Percentiles rank a stretch among this genome's conserved stretches.
phyloP scores from a whole-genome alignment of 2,888 invertebrate species.

The Thereva nobilitata region DNA sequence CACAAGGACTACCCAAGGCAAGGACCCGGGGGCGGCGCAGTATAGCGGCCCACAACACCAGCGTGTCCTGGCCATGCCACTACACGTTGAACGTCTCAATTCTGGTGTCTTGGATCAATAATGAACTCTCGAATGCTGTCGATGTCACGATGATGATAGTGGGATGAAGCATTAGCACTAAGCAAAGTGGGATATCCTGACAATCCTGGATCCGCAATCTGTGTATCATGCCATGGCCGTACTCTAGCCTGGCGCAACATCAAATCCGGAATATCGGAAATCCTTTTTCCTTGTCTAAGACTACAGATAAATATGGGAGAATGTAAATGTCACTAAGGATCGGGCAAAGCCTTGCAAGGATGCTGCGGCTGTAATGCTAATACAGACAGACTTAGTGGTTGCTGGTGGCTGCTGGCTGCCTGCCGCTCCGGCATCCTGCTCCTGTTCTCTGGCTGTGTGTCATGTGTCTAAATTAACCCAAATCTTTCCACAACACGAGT shows the following conservation, averaged over 20 bases:
- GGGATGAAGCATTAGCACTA: conserved; percentile 14
- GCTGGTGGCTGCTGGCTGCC: background rate
- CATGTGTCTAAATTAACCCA: conserved; percentile 48
- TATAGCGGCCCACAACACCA: conserved; percentile 7
- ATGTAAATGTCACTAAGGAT: conserved; percentile 23
- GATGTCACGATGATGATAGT: conserved; percentile 9
- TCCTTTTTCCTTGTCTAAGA: conserved; percentile 27
- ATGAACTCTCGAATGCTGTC: conserved; percentile 11
- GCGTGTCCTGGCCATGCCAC: background rate
- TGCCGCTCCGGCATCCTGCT: conserved; percentile 3
- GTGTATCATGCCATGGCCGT: no score
- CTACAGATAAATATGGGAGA: conserved; percentile 31
- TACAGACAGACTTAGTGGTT: conserved; percentile 31
- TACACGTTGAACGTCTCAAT: conserved; percentile 19
- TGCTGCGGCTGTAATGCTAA: conserved; percentile 32
- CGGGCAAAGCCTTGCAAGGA: conserved; percentile 25
- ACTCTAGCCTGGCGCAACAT: background rate
- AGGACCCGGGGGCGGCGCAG: background rate
- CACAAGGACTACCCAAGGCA: conserved; percentile 19
- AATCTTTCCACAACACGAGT: conserved; percentile 48
- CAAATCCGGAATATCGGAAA: conserved; percentile 24
- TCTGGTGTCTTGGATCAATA: conserved; percentile 29
- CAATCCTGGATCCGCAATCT: background rate
- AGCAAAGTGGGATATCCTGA: conserved; percentile 1
- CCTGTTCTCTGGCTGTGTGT: conserved; percentile 12